Conservation (phyloP, 2,113 vertebrate genomes). For the Chionomys nivalis region DNA sequence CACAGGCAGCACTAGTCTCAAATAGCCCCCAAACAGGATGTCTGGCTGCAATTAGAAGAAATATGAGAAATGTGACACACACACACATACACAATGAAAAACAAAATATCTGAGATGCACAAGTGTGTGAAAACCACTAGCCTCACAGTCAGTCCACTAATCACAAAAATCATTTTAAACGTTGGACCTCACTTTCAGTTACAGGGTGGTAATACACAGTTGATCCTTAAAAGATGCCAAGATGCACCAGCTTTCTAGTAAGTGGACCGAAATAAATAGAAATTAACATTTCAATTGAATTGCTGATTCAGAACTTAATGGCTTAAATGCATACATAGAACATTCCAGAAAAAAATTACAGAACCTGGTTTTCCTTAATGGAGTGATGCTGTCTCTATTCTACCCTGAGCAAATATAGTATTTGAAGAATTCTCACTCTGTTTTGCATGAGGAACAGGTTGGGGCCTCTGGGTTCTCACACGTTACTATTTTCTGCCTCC, state of each 20-base stretch:
- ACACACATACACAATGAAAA: not conserved
- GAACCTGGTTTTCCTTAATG: not conserved
- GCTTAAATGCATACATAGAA: not conserved
- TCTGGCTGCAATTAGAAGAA: conserved; percentile 73
- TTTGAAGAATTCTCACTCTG: not conserved
- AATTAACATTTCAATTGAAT: not conserved
- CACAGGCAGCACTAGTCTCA: not conserved
- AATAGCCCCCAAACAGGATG: conserved; percentile 60
- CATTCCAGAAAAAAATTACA: not conserved
- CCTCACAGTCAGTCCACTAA: not conserved
- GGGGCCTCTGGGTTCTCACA: not conserved
- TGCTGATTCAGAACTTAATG: not conserved
- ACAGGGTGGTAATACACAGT: not conserved
- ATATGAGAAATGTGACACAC: conserved; percentile 51
- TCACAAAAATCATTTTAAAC: conserved; percentile 1
- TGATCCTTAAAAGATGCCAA: not conserved
- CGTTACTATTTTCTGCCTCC: conserved; percentile 44
- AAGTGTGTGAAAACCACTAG: conserved; percentile 54
- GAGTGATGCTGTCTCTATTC: not conserved
- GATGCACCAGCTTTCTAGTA: not conserved
- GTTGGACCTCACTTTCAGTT: not conserved
- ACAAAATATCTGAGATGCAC: conserved; percentile 50
- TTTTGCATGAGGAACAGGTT: not conserved
- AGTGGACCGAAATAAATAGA: not conserved
- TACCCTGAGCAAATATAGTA: not conserved